phyloP scores from a whole-genome alignment of 2,888 invertebrate species.

The Cistogaster globosa region DNA sequence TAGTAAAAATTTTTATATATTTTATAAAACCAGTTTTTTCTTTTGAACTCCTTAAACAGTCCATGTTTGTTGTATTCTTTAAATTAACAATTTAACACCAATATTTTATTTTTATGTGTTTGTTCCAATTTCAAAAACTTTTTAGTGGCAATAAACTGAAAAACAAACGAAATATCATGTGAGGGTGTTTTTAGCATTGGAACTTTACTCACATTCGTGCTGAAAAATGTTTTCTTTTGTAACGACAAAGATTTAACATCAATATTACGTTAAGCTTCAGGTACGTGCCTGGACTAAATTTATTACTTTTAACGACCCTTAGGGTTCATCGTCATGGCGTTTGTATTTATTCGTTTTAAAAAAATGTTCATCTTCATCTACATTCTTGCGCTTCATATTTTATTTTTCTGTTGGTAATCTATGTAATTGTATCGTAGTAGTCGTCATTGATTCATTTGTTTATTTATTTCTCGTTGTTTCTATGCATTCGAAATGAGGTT shows the following conservation, averaged over 20 bases:
- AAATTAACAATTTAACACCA: no score
- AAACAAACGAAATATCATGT: not conserved
- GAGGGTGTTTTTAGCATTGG: constrained; percentile 1
- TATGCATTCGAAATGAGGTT: constrained; percentile 45
- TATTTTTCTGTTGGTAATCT: not conserved
- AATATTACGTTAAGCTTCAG: constrained; percentile 78
- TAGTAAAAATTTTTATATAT: no score
- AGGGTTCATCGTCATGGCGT: constrained; percentile 72
- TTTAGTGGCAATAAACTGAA: no score
- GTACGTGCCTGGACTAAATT: constrained; percentile 82
- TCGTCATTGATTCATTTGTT: constrained; percentile 32
- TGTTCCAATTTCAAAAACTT: no score
- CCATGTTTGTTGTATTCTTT: no score
- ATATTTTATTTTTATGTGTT: no score
- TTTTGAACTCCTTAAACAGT: no score
- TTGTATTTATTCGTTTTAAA: not conserved
- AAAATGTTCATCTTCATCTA: constrained; percentile 29
- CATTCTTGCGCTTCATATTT: constrained; percentile 15
- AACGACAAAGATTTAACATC: constrained; percentile 47
- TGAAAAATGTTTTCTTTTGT: not conserved
- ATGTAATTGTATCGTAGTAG: constrained; percentile 9
- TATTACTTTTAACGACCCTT: constrained; percentile 76
- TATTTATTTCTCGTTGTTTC: constrained; percentile 21
- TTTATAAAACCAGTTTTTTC: no score
- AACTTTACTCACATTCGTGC: not conserved